phyloP scores from a whole-genome alignment of 1,140 invertebrate species.

The Lucilia sericata region DNA sequence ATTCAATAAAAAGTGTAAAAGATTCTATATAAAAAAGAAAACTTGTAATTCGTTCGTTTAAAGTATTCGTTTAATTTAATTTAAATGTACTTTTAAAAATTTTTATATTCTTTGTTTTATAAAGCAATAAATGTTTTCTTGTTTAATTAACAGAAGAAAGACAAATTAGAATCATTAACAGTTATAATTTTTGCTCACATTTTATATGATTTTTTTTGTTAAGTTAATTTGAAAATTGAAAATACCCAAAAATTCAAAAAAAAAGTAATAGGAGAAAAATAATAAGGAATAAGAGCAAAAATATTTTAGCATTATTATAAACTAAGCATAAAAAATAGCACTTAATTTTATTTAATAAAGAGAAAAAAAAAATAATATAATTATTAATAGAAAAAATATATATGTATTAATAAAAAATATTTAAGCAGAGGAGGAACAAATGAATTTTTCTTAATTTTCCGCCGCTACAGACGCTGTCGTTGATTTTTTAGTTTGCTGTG shows the following conservation, averaged over 20 bases:
- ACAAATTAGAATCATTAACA: too few species aligned
- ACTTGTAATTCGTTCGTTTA: neutral
- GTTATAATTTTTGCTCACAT: too few species aligned
- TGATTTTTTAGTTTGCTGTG: constrained; percentile 48
- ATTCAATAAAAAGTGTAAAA: too few species aligned
- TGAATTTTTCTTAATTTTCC: constrained; percentile 55
- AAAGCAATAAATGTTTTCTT: neutral
- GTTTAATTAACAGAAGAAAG: neutral
- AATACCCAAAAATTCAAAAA: neutral
- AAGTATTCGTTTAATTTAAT: neutral
- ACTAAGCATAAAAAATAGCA: constrained; percentile 26
- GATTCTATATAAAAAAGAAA: neutral
- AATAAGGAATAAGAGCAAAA: neutral
- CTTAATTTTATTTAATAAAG: constrained; percentile 37
- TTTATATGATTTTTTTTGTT: too few species aligned
- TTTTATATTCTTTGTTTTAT: neutral
- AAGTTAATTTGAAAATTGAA: too few species aligned
- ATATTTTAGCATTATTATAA: constrained; percentile 38
- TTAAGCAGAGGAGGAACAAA: constrained; percentile 32
- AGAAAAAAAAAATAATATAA: constrained; percentile 32
- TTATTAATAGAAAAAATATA: constrained; percentile 31
- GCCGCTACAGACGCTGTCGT: constrained; percentile 55
- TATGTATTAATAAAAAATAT: constrained; percentile 42
- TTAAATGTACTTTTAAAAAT: neutral
- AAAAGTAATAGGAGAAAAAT: neutral